Evolutionary conservation across 2,797 vertebrate species (phyloP), one percentile per base, ranked within the genome.

Genomic region (Sandelia bainsii): DNA sequence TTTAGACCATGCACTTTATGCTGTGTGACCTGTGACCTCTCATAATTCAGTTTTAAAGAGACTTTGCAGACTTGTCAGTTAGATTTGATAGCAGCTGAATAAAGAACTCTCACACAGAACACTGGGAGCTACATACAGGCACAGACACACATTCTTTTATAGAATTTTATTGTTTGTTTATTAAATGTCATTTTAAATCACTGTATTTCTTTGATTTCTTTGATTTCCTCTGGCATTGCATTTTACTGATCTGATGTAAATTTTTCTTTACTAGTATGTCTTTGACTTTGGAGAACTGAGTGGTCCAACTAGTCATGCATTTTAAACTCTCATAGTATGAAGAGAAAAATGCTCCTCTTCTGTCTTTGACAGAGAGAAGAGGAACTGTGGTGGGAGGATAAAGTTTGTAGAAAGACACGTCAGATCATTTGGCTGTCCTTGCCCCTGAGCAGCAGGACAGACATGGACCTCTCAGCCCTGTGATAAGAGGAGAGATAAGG

Each of bases 351-450:
- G 20, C 8, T 9, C n/a, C n/a, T n/a, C n/a, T n/a, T n/a, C n/a
- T n/a, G n/a, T 40, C 10, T 56, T 48, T 23, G 20, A 44, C 12
- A 13, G 27, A 39, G 32, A 72, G 29, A 64, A 20, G 52, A 63
- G 27, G 2, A n/a, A 20, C 45, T 20, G 45, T 11, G 22, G 50
- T 45, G 42, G 70, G 58, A 79, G 61, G 67, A 83, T 37, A 7
- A 23, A 27, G 29, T 56, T 29, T 39, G 13, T n/a, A 22, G 19
- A 20, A 62, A 60, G 17, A 44, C 42, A 1, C 5, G 19, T 14
- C 14, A 20, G 48, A 57, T 72, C 61, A 44, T 64, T 49, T 49
- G 39, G 22, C 37, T 62, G 75, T 80, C 75, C 81, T 85, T 84
- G 83, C 40, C 46, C 22, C 40, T 27, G 19, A 68, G 51, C 17